phyloP scores from a whole-genome alignment of 2,797 vertebrate species.

The Merluccius polli region DNA sequence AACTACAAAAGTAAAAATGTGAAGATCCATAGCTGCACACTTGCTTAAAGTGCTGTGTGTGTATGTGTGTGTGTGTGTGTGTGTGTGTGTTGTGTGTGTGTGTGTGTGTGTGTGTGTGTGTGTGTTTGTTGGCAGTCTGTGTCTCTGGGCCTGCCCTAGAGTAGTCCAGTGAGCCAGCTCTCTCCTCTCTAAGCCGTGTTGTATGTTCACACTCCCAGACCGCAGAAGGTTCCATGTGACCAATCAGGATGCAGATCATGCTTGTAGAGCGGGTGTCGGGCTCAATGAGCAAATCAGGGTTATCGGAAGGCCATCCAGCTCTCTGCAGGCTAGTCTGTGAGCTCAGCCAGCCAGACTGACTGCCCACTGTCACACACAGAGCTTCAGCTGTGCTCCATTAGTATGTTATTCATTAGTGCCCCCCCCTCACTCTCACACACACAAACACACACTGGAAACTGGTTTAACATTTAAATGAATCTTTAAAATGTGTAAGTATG shows the following conservation, averaged over 20 bases:
- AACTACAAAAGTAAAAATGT: no score
- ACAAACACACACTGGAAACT: slow-evolving; percentile 43
- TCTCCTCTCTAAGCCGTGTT: neutral
- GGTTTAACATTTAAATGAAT: slow-evolving; percentile 66
- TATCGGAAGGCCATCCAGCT: slow-evolving; percentile 52
- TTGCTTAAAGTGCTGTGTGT: no score
- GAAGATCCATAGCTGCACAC: no score
- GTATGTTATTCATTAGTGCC: slow-evolving; percentile 52
- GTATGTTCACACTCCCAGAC: slow-evolving; percentile 3
- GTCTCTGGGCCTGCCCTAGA: neutral
- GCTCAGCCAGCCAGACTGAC: slow-evolving; percentile 55
- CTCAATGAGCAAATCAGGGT: slow-evolving; percentile 52
- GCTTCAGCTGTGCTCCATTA: slow-evolving; percentile 36
- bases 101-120: neutral
- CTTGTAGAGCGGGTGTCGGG: slow-evolving; percentile 27
- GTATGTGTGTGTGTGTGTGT: no score
- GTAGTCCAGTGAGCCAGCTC: neutral
- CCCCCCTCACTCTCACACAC: slow-evolving; percentile 20
- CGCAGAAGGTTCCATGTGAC: slow-evolving; percentile 41
- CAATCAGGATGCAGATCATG: slow-evolving; percentile 59
- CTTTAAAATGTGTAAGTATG: slow-evolving; percentile 43
- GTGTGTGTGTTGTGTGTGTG: neutral
- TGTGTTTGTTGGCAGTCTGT: neutral
- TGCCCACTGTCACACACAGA: slow-evolving; percentile 50
- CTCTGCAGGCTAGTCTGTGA: slow-evolving; percentile 65